Conservation (phyloP, 2,888 invertebrate species). For the Dynastes hyllus region DNA sequence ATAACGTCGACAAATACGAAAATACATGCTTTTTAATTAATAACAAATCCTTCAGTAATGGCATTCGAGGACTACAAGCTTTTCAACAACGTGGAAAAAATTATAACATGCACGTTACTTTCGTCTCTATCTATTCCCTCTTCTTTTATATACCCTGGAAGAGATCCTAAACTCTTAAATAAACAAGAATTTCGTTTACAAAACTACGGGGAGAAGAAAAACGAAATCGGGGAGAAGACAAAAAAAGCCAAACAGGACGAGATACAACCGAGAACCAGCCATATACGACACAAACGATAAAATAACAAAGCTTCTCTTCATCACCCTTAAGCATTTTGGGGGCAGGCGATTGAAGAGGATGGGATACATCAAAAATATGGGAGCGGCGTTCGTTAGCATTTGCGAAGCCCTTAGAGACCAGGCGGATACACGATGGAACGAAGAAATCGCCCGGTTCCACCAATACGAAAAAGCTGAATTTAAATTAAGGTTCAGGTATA, state of each 20-base stretch:
- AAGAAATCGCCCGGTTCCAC: not conserved
- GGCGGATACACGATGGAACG: not conserved
- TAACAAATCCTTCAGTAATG: not conserved
- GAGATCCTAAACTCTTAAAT: not conserved
- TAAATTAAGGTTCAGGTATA: not conserved
- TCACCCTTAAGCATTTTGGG: not conserved
- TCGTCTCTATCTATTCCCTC: not conserved
- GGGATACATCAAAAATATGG: not conserved
- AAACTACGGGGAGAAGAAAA: not conserved
- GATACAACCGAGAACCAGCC: not conserved
- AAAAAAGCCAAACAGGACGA: conserved; percentile 7
- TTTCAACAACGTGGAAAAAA: not conserved
- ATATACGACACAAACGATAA: conserved; percentile 6
- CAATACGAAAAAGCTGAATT: conserved; percentile 4
- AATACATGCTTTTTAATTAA: no score
- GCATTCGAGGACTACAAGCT: not conserved
- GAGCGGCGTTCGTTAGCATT: conserved; percentile 2
- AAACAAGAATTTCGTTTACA: conserved; percentile 15
- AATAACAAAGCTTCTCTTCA: conserved; percentile 7
- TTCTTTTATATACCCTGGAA: not conserved
- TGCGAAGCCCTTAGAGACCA: not conserved
- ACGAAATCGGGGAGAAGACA: not conserved
- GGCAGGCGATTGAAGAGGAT: not conserved
- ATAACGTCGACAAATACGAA: no score
- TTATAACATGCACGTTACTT: not conserved